These are phyloP conservation scores for Serranus cabrilla DNA, from an alignment of 2,797 vertebrate genomes.

Conservation along the genomic window DNA sequence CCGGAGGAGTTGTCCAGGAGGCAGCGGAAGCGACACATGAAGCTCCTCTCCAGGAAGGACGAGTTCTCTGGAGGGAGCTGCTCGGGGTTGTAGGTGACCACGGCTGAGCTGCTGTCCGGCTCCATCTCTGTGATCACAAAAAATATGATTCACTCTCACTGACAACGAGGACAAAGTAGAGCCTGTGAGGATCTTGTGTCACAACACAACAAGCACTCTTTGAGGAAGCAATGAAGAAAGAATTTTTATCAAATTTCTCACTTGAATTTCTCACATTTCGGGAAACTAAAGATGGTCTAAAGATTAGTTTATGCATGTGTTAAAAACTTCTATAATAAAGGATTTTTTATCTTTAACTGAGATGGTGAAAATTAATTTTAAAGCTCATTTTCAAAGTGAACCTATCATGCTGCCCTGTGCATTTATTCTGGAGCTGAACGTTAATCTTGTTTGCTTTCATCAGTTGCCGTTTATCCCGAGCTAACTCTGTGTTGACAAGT, in stretches of 20 bases:
- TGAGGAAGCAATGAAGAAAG: no score
- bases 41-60: slow-evolving; percentile 86
- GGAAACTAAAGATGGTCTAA: neutral
- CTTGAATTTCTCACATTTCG: neutral
- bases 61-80: slow-evolving; percentile 79
- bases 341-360: no score
- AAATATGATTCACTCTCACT: neutral
- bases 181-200: no score
- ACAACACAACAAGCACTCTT: no score
- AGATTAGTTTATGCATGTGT: neutral
- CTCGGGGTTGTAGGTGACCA: slow-evolving; percentile 72
- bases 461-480: slow-evolving; percentile 14
- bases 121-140: slow-evolving; percentile 67
- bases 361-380: neutral
- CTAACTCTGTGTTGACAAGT: slow-evolving; percentile 3
- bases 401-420: neutral
- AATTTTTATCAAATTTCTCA: neutral
- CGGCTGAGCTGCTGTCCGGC: slow-evolving; percentile 56
- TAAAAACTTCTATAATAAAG: neutral
- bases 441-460: slow-evolving; percentile 8
- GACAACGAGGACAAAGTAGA: neutral
- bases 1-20: slow-evolving; percentile 90
- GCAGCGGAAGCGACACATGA: slow-evolving; percentile 90
- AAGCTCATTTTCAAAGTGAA: neutral
- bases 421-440: slow-evolving; percentile 10